Conservation (phyloP, 2,113 vertebrate species). For the Coptodon bakossiorum region DNA sequence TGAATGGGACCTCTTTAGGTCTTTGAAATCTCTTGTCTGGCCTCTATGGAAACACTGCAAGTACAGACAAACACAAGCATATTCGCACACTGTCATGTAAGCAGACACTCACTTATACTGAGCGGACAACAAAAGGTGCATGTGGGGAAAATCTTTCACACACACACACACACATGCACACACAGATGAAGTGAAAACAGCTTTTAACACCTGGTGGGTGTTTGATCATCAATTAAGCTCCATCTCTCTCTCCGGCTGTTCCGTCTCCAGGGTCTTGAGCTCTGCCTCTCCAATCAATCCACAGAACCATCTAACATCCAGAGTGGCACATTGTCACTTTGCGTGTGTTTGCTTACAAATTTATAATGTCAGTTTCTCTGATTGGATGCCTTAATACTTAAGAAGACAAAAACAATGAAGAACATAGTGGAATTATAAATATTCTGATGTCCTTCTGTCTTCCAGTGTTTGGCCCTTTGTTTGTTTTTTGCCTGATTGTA, state of each 20-base stretch:
- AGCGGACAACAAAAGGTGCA: slow-evolving; percentile 20
- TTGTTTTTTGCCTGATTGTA: not conserved
- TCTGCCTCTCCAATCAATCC: slow-evolving; percentile 5
- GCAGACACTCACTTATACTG: not conserved
- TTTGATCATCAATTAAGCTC: slow-evolving; percentile 73
- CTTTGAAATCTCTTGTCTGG: slow-evolving; percentile 50
- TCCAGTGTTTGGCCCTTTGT: too few relatives aligned
- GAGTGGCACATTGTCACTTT: not conserved
- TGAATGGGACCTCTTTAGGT: slow-evolving; percentile 63
- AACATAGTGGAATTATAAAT: not conserved
- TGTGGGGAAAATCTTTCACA: slow-evolving; percentile 20
- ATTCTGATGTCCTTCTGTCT: not conserved
- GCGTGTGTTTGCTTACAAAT: not conserved
- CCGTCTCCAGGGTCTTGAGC: slow-evolving; percentile 15
- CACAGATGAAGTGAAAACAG: slow-evolving; percentile 30
- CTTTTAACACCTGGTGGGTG: slow-evolving; percentile 65
- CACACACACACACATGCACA: not conserved
- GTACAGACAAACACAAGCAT: not conserved
- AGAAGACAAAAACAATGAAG: not conserved
- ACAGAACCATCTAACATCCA: not conserved
- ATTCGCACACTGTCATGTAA: slow-evolving; percentile 1
- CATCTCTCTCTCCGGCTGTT: slow-evolving; percentile 37
- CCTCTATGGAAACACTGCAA: slow-evolving; percentile 25
- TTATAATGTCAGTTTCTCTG: not conserved
- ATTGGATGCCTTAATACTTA: not conserved